Conservation (phyloP, 2,797 vertebrate genomes). For the Neopelma chrysocephalum region DNA sequence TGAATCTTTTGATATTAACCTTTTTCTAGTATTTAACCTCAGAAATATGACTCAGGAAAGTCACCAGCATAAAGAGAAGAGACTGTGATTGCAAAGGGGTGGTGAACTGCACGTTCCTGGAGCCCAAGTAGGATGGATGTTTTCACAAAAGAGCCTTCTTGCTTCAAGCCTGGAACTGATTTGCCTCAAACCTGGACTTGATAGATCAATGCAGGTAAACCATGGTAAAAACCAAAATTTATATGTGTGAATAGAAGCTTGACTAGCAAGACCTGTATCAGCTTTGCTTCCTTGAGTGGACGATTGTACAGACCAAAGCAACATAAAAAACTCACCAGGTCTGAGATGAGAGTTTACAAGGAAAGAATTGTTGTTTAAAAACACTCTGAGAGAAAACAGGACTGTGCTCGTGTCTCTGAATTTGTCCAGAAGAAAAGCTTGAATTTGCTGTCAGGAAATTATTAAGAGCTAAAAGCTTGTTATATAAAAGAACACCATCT, state of each 20-base stretch:
- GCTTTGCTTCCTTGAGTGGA: background rate
- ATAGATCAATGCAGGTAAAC: background rate
- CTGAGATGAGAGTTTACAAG: background rate
- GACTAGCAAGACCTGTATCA: background rate
- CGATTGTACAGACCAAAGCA: background rate
- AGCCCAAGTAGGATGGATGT: background rate
- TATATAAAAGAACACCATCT: background rate
- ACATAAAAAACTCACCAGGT: background rate
- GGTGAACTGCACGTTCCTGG: background rate
- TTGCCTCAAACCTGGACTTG: background rate
- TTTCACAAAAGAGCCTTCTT: conserved; percentile 1
- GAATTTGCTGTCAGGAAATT: background rate
- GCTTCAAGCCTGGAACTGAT: background rate
- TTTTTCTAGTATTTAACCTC: conserved; percentile 19
- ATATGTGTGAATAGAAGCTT: background rate
- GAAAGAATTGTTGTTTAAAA: background rate
- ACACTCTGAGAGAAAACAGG: background rate
- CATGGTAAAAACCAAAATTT: background rate
- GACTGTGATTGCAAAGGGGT: background rate
- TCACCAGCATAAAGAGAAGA: background rate
- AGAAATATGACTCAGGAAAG: conserved; percentile 3
- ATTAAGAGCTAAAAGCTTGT: background rate
- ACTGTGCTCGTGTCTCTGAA: background rate
- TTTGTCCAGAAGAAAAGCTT: background rate
- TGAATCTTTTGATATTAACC: conserved; percentile 5